Evolutionary conservation across 2,888 invertebrate species (phyloP).

Genomic region (Anagyrus pseudococci): DNA sequence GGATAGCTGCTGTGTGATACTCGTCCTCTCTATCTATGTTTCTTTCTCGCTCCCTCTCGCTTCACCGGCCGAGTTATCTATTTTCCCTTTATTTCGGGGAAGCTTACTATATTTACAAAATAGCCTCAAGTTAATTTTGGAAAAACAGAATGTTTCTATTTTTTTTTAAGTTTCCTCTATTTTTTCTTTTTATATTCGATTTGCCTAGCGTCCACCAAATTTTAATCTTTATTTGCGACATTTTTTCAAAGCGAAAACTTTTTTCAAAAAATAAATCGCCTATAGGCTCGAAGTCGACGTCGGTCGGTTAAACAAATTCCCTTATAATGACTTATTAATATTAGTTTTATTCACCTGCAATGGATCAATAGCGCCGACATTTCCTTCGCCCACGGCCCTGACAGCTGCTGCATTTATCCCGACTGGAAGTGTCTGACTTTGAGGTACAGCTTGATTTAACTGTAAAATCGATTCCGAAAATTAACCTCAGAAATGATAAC

Average conservation of each 20-base stretch:
- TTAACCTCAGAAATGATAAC: too few relatives aligned
- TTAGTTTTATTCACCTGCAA: not conserved
- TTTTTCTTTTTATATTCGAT: too few relatives aligned
- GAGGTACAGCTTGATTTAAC: not conserved
- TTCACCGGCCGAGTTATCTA: conserved; percentile 13
- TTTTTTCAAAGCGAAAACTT: too few relatives aligned
- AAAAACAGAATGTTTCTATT: not conserved
- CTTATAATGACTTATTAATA: too few relatives aligned
- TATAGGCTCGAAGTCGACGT: too few relatives aligned
- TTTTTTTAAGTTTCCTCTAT: not conserved
- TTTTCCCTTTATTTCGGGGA: conserved; percentile 16
- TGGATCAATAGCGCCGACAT: not conserved
- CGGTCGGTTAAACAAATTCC: too few relatives aligned
- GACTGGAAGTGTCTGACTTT: not conserved
- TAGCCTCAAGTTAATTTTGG: too few relatives aligned
- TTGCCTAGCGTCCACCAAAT: not conserved
- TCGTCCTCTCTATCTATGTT: conserved; percentile 20
- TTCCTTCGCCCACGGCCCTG: not conserved
- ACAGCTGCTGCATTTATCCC: not conserved
- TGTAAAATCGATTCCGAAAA: conserved; percentile 4
- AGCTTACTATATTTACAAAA: not conserved
- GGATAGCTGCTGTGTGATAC: conserved; percentile 36
- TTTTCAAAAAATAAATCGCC: too few relatives aligned
- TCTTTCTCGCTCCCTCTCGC: too few relatives aligned
- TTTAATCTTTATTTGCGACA: too few relatives aligned